These are phyloP conservation scores for Rhynchotus rufescens DNA, from an alignment of 2,797 vertebrate species.

Conservation along the genomic window DNA sequence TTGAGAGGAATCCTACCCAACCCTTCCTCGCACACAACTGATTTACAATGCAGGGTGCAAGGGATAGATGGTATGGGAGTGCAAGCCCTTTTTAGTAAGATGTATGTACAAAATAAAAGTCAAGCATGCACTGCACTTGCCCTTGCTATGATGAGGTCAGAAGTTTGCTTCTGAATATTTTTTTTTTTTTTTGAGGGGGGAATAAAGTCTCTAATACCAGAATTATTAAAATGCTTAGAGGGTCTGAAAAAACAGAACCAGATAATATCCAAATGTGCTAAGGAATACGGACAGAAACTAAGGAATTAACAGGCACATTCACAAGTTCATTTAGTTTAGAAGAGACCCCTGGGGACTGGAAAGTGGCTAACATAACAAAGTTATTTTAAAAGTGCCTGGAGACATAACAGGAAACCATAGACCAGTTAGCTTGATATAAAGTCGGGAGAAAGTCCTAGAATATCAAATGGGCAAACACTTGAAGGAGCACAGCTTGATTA, in stretches of 20 bases:
- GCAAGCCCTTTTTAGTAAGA: neutral
- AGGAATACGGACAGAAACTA: constrained; percentile 49
- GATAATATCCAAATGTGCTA: constrained; percentile 40
- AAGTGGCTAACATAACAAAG: constrained; percentile 59
- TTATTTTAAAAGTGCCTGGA: constrained; percentile 67
- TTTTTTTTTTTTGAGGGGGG: too few species aligned
- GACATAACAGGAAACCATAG: constrained; percentile 69
- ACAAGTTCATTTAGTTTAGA: constrained; percentile 73
- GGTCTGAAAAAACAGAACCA: constrained; percentile 38
- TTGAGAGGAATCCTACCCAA: neutral
- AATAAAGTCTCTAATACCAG: neutral
- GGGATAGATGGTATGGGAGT: neutral
- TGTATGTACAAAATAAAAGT: constrained; percentile 13
- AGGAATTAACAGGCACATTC: constrained; percentile 70
- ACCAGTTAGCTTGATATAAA: constrained; percentile 65
- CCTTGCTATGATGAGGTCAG: constrained; percentile 3
- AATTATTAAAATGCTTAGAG: constrained; percentile 38
- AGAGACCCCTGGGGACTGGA: constrained; percentile 68
- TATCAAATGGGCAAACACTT: constrained; percentile 66
- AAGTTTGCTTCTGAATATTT: constrained; percentile 14
- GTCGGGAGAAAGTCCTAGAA: constrained; percentile 60
- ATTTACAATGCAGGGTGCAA: neutral
- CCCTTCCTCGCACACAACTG: neutral
- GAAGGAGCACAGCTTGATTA: constrained; percentile 75
- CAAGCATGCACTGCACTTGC: neutral